Evolutionary conservation across 2,888 invertebrate genomes (phyloP).

Genomic region (Agrilus biguttatus): DNA sequence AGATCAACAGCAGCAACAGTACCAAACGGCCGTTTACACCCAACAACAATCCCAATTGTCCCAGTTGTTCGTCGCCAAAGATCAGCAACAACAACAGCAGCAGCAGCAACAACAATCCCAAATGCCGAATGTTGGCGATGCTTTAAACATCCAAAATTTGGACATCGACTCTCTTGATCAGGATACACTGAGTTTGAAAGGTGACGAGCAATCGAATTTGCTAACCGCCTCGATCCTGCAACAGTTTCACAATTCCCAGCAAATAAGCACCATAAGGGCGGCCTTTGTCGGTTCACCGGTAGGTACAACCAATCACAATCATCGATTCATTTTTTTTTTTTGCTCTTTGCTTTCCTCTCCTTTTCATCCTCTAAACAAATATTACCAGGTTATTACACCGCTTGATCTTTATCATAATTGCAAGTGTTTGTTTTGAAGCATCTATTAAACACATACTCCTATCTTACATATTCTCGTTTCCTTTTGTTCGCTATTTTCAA

Average conservation of each 20-base stretch:
- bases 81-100: constrained; percentile 4
- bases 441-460: no score
- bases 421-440: no score
- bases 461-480: no score
- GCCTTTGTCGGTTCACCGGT: constrained; percentile 26
- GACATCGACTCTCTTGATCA: constrained; percentile 24
- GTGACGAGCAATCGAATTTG: constrained; percentile 24
- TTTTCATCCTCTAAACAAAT: no score
- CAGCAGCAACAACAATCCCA: constrained; percentile 9
- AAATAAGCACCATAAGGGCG: constrained; percentile 18
- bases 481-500: no score
- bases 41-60: constrained; percentile 25
- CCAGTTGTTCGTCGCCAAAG: constrained; percentile 10
- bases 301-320: constrained; percentile 10
- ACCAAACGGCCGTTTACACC: constrained; percentile 32
- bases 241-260: constrained; percentile 24
- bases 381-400: no score
- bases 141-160: constrained; percentile 22
- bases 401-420: no score
- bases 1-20: constrained; percentile 37
- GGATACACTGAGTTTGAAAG: constrained; percentile 22
- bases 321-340: constrained; percentile 17
- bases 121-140: constrained; percentile 18
- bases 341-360: no score
- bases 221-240: constrained; percentile 27